phyloP scores from a whole-genome alignment of 2,888 invertebrate genomes.

The Polydrusus pterygomalis region DNA sequence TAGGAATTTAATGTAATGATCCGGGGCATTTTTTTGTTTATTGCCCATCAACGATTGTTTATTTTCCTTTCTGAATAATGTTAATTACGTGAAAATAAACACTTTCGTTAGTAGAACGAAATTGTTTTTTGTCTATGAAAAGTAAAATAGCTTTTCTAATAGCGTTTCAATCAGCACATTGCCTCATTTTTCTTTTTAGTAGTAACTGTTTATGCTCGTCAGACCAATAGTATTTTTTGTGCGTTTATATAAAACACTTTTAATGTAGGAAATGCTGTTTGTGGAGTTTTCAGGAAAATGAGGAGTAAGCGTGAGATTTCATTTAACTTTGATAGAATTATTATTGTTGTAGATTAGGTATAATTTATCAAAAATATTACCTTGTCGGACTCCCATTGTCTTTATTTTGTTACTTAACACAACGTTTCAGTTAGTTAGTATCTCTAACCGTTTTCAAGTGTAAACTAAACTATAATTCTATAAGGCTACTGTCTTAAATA shows the following conservation, averaged over 20 bases:
- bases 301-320: no score
- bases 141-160: conserved; percentile 40
- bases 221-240: neutral
- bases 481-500: no score
- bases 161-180: conserved; percentile 15
- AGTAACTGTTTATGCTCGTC: neutral
- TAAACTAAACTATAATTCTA: no score
- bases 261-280: no score
- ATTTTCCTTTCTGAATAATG: conserved; percentile 44
- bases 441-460: no score
- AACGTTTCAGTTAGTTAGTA: no score
- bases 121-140: conserved; percentile 47
- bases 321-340: no score
- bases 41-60: conserved; percentile 37
- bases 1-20: conserved; percentile 48
- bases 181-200: conserved; percentile 9
- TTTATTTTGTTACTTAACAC: no score
- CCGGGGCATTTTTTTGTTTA: conserved; percentile 37
- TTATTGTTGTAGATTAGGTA: no score
- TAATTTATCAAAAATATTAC: no score
- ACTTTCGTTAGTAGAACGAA: conserved; percentile 25
- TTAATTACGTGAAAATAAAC: conserved; percentile 47
- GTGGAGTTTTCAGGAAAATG: no score
- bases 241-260: neutral
- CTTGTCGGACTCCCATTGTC: no score